Conservation (phyloP, 2,797 vertebrate genomes). For the Pygocentrus nattereri region DNA sequence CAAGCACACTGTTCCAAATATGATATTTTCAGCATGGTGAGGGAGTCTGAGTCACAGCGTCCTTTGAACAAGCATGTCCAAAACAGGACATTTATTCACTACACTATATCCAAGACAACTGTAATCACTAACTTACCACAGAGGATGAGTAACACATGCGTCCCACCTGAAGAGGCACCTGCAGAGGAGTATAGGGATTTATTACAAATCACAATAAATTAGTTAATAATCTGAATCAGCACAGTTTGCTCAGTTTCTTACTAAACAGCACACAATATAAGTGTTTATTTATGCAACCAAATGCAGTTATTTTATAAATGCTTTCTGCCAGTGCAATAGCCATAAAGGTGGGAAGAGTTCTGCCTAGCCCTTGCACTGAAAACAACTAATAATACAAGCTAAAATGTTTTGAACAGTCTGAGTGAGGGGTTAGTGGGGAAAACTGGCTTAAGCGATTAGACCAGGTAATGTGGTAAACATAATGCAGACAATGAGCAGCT, state of each 20-base stretch:
- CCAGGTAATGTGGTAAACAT: not conserved
- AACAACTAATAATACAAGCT: too few relatives aligned
- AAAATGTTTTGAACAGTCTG: too few relatives aligned
- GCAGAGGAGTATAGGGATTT: constrained; percentile 35
- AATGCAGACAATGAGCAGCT: not conserved
- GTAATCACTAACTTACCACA: constrained; percentile 76
- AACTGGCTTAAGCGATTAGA: too few relatives aligned
- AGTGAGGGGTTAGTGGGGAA: too few relatives aligned
- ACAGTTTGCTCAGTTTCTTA: not conserved
- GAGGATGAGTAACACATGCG: constrained; percentile 79
- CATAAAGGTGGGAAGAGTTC: too few relatives aligned
- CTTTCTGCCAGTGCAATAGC: too few relatives aligned
- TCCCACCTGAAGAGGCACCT: constrained; percentile 77
- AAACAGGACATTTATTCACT: not conserved
- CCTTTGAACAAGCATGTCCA: not conserved
- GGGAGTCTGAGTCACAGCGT: too few relatives aligned
- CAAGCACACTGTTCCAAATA: not conserved
- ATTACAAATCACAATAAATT: constrained; percentile 37
- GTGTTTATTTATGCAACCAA: too few relatives aligned
- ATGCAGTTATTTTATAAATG: too few relatives aligned
- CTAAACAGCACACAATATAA: not conserved
- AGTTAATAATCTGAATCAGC: constrained; percentile 2
- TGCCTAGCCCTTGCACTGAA: too few relatives aligned
- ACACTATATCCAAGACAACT: too few relatives aligned
- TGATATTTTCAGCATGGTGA: not conserved